These are phyloP conservation scores for Kryphioiulus occultus DNA, from an alignment of 2,888 invertebrate species.

Conservation along the genomic window DNA sequence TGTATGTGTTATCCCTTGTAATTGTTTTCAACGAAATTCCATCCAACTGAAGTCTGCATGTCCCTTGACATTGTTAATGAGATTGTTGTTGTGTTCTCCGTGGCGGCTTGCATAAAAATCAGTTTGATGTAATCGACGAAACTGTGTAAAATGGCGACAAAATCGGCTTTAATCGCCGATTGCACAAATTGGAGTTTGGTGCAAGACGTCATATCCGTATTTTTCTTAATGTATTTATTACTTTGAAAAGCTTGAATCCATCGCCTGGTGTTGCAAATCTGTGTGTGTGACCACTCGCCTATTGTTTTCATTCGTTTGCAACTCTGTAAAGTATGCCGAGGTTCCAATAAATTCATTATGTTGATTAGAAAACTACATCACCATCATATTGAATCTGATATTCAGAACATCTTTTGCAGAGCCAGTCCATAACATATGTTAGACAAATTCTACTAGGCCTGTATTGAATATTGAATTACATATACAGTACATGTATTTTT, in stretches of 20 bases:
- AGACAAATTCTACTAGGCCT: too few relatives aligned
- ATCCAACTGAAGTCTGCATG: constrained; percentile 28
- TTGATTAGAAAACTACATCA: constrained; percentile 11
- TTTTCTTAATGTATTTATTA: background rate
- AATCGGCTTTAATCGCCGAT: background rate
- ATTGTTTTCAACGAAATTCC: background rate
- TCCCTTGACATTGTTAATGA: background rate
- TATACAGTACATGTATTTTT: too few relatives aligned
- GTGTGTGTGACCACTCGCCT: background rate
- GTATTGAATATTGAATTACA: too few relatives aligned
- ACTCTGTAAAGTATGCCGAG: constrained; percentile 9
- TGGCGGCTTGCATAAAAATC: background rate
- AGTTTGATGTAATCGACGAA: background rate
- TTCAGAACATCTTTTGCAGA: too few relatives aligned
- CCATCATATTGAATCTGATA: background rate
- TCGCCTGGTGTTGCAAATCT: constrained; percentile 1
- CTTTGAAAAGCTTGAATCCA: constrained; percentile 18
- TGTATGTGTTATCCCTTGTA: background rate
- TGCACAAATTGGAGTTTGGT: background rate
- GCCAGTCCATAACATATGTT: too few relatives aligned
- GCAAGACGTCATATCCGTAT: background rate
- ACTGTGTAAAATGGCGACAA: background rate
- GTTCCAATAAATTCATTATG: constrained; percentile 21
- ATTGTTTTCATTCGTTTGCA: constrained; percentile 20
- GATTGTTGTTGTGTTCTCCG: background rate